Base-by-base conservation (phyloP, 2,888 invertebrate genomes). In the Caenorhabditis imperialis region DNA sequence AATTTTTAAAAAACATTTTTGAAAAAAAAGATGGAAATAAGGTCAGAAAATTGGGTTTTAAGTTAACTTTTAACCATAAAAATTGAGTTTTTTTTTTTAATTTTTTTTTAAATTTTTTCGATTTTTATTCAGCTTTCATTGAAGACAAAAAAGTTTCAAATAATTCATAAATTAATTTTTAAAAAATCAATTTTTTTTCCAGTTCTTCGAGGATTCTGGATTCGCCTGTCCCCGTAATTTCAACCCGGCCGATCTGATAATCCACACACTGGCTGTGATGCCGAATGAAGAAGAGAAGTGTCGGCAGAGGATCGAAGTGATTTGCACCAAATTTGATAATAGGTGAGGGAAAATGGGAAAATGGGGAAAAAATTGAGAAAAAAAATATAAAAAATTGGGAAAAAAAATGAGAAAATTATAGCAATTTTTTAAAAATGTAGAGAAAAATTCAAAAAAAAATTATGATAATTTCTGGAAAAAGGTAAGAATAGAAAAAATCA, bases 171-270 rank as follows among this genome's bases (percentile, higher is more conserved):
- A 30, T 7, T 7, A 30, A 10, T 10, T 30, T 30, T 30, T 7
- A 30, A 48, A 16, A 40, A 37, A n/a, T 22, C 7, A n/a, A 27
- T n/a, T 0, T 7, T 37, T 18, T 27, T 57, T 57, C 20, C 69
- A 79, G 23, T 79, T 85, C 70, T 82, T 86, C 77, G 75, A 75
- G 25, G 61, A 77, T 5, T 72, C 81, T 78, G 89, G 88, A n/a
- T 83, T 86, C 58, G 83, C 84, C 0, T 90, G 90, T 88, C 96
- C 96, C 0, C 92, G 91, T 3, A 95, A 95, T 88, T 95, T 94
- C 90, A 96, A 96, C 88, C 96, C 96, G 2, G 95, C 95, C 0
- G 96, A 97, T 89, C 94, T 94, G 89, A 96, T 93, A 89, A 93
- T 97, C 50, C 94, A 95, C 88, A 92, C 94, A 2, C 89, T 96